A percentile compares a stretch with the other conserved stretches of the same genome.
These are phyloP conservation scores for Periphyllus acericola DNA, from an alignment of 2,888 invertebrate genomes.

Conservation along the genomic window DNA sequence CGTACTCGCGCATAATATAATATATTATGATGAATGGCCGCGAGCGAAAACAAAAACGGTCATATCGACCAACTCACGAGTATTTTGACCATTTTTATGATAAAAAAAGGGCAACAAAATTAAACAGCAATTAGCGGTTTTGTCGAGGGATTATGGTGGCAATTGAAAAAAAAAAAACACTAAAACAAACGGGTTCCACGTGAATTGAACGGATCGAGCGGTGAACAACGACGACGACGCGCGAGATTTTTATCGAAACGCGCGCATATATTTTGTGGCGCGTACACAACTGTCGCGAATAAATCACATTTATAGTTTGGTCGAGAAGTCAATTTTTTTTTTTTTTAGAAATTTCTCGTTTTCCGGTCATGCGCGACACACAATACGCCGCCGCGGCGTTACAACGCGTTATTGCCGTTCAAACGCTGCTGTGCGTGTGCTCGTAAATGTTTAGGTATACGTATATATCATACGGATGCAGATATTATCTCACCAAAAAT, in stretches of 20 bases:
- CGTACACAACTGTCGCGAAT: neutral
- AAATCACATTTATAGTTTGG: constrained; percentile 34
- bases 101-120: no score
- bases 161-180: no score
- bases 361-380: constrained; percentile 13
- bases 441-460: no score
- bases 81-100: no score
- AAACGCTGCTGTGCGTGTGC: neutral
- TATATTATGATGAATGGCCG: no score
- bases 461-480: neutral
- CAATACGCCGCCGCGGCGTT: neutral
- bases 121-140: no score
- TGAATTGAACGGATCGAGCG: no score
- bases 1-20: no score
- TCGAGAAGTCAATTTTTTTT: constrained; percentile 41
- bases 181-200: no score
- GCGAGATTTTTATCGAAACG: constrained; percentile 39
- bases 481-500: constrained; percentile 43
- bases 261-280: neutral
- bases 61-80: no score
- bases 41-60: no score
- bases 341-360: constrained; percentile 32
- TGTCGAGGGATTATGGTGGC: no score
- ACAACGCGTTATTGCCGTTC: neutral
- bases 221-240: neutral